Conservation (phyloP, 37 sponge, comb jelly and placozoan species). For the Haliclona indistincta region DNA sequence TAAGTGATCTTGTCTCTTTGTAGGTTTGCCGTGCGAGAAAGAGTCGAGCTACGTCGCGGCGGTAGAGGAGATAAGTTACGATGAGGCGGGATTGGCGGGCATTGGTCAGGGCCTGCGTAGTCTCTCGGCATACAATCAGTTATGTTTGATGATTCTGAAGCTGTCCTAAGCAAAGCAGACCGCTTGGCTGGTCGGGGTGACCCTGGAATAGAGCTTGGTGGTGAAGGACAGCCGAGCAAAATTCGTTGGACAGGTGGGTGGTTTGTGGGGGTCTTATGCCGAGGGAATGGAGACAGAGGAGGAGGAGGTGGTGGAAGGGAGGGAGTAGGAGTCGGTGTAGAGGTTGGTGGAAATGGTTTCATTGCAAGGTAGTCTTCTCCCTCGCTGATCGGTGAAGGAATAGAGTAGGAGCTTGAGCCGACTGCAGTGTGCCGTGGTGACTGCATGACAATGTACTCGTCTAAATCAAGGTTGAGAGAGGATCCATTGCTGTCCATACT, state of each 20-base stretch:
- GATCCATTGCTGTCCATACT: conserved; percentile 1
- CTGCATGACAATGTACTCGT: conserved; percentile 58
- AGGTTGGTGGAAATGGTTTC: neutral
- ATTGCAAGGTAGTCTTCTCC: neutral
- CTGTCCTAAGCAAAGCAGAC: conserved; percentile 11
- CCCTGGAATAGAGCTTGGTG: conserved; percentile 38
- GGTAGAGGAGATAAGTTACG: neutral
- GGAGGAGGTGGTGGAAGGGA: neutral
- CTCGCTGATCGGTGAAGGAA: conserved; percentile 1
- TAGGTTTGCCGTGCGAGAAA: no score
- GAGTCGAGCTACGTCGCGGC: conserved; percentile 1
- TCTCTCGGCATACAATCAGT: neutral
- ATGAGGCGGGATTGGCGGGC: no score
- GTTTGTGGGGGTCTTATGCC: neutral
- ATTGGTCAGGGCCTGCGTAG: no score
- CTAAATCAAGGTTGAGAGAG: conserved; percentile 1
- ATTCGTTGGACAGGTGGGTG: no score
- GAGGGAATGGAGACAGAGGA: neutral
- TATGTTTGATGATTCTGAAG: conserved; percentile 13
- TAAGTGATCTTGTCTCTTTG: no score
- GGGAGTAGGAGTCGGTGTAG: neutral
- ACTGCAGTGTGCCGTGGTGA: neutral
- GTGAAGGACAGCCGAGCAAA: no score
- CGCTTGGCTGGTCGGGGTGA: conserved; percentile 10
- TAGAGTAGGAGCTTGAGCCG: neutral